phyloP scores from a whole-genome alignment of 2,888 invertebrate genomes.

The Psylliodes chrysocephalus region DNA sequence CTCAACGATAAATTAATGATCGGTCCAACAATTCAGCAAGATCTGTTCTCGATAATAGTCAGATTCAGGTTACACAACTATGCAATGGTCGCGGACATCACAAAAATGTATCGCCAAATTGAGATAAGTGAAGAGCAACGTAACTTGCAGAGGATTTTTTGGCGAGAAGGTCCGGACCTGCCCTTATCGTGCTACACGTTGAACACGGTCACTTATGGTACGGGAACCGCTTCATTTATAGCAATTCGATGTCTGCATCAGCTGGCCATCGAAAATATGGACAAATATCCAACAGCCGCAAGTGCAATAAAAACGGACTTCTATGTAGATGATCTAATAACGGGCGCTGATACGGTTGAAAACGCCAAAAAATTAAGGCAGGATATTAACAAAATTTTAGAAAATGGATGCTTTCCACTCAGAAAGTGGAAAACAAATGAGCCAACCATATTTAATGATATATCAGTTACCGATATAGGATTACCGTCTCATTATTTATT shows the following conservation, averaged over 20 bases:
- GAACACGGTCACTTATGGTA: not conserved
- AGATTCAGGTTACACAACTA: conserved; percentile 14
- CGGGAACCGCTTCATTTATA: not conserved
- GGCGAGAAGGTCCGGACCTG: not conserved
- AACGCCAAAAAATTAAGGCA: too few relatives aligned
- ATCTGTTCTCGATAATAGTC: conserved; percentile 33
- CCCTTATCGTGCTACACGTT: not conserved
- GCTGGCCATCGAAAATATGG: not conserved
- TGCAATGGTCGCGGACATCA: conserved; percentile 13
- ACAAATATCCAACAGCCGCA: not conserved
- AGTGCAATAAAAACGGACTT: not conserved
- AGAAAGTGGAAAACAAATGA: conserved; percentile 18
- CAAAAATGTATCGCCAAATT: conserved; percentile 22
- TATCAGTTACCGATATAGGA: too few relatives aligned
- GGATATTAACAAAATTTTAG: too few relatives aligned
- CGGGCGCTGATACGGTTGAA: too few relatives aligned
- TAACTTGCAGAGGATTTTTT: conserved; percentile 17
- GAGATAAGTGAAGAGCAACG: conserved; percentile 5
- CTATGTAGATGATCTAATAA: not conserved
- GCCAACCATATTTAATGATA: not conserved
- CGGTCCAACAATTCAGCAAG: conserved; percentile 36
- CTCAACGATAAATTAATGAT: conserved; percentile 34
- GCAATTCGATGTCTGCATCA: not conserved
- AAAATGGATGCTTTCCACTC: not conserved
- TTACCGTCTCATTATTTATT: not conserved